Base-by-base conservation (phyloP, 2,113 vertebrate genomes). In the Nanorana parkeri region DNA sequence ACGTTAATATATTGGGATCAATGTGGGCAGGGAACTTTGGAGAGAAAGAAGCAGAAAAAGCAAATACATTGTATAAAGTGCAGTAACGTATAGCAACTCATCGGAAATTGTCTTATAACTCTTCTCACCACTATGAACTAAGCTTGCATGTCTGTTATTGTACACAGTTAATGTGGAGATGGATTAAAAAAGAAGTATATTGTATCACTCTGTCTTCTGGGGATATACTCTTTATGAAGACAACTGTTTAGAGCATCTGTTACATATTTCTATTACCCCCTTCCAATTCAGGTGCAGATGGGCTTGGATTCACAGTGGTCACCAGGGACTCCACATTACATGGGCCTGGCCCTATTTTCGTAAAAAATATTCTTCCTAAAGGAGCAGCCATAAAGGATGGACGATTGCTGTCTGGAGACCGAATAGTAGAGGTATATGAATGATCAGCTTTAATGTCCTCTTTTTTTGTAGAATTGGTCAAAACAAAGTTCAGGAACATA, bases 251-350 rank as follows among this genome's bases (percentile, higher is more conserved):
- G 32, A 47, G 41, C 8, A 5, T 28, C n/a, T 60, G 32, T 61
- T 3, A 75, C 56, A 75, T 41, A 60, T 61, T 21, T 75, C 19
- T 41, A 13, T 41, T 61, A 1, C 21, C 58, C 0, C 36, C 36
- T 17, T 41, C 28, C 29, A 23, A 41, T 63, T 15, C 88, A 99
- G 98, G 98, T 86, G 88, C 94, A 4, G 98, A 99, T 86, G 98
- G 98, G 65, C 95, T 99, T 81, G 98, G 98, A 52, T 99, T 99
- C 86, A 99, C 98, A 0, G 97, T 99, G 3, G 97, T 99, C 80
- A 99, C 98, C 80, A 96, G 97, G 91, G 98, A 99, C 78, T 98
- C 98, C 64, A 95, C 97, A 29, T 89, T 97, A 5, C 96, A 98
- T 0, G 96, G 95, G 16, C 96, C 95, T 0, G 96, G 97, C 36